Conservation (phyloP, 2,797 vertebrate species). For the Neosalanx taihuensis region DNA sequence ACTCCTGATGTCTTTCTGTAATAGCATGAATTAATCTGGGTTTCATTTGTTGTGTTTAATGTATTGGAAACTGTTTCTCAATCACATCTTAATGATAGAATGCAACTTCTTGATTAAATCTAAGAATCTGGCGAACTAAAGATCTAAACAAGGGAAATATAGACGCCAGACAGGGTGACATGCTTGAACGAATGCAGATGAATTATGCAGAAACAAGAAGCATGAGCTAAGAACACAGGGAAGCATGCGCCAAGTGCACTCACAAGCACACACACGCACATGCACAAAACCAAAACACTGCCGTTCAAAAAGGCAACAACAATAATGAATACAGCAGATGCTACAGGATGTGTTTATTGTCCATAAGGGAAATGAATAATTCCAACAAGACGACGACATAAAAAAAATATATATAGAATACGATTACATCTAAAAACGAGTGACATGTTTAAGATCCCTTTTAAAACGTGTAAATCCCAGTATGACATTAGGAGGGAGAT, state of each 20-base stretch:
- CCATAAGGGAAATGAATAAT: slow-evolving; percentile 14
- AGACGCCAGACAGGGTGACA: slow-evolving; percentile 20
- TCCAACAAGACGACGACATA: slow-evolving; percentile 1
- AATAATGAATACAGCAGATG: neutral
- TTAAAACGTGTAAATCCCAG: no score
- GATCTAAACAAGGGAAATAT: slow-evolving; percentile 35
- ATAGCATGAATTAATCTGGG: slow-evolving; percentile 39
- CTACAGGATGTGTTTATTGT: slow-evolving; percentile 14
- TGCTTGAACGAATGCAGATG: slow-evolving; percentile 19
- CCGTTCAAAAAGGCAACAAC: neutral
- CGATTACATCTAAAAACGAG: neutral
- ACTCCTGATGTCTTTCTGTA: slow-evolving; percentile 22
- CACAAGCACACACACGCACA: neutral
- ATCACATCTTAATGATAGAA: slow-evolving; percentile 59
- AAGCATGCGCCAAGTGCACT: neutral
- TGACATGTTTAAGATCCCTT: no score
- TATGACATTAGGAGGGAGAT: no score
- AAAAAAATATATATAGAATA: neutral
- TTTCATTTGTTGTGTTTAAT: slow-evolving; percentile 59
- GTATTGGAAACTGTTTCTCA: slow-evolving; percentile 57
- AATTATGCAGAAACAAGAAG: slow-evolving; percentile 21
- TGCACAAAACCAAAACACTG: neutral
- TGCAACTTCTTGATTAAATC: slow-evolving; percentile 50
- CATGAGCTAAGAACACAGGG: neutral
- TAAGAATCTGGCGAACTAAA: slow-evolving; percentile 45